Evolutionary conservation across 2,113 vertebrate genomes (phyloP).

Genomic region (Oxyruncus cristatus): DNA sequence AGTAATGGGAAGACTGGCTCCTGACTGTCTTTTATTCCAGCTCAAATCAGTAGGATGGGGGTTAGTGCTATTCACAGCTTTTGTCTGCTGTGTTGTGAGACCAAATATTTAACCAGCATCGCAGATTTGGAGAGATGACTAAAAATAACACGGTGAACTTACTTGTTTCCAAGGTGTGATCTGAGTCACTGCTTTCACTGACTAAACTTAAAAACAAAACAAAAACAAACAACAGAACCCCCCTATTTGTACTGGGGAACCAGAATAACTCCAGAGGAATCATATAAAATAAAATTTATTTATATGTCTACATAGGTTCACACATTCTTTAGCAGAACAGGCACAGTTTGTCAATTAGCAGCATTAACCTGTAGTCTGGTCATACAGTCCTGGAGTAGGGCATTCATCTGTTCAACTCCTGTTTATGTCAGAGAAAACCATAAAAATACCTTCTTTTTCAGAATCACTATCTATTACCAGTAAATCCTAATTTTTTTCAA

Average conservation of each 20-base stretch:
- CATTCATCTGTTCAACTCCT: not conserved
- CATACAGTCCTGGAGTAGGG: not conserved
- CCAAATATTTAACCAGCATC: not conserved
- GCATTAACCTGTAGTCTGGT: not conserved
- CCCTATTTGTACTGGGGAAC: not conserved
- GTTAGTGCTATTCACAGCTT: not conserved
- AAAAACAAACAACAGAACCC: not conserved
- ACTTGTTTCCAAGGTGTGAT: not conserved
- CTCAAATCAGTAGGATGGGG: not conserved
- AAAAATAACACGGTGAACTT: not conserved
- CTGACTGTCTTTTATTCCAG: not conserved
- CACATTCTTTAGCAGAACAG: not conserved
- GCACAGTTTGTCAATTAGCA: not conserved
- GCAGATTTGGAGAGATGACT: not conserved
- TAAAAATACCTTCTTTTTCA: not conserved
- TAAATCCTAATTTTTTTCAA: not conserved
- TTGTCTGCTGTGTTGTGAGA: not conserved
- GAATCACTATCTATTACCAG: not conserved
- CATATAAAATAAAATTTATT: not conserved
- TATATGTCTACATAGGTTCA: not conserved
- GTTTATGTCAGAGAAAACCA: not conserved
- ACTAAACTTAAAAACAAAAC: not conserved
- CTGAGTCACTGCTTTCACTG: conserved; percentile 12
- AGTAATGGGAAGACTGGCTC: not conserved
- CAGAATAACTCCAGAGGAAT: not conserved